Percentiles rank a stretch among this genome's conserved stretches.
Evolutionary conservation across 2,888 invertebrate genomes (phyloP).

Genomic region (Sepiola atlantica): DNA sequence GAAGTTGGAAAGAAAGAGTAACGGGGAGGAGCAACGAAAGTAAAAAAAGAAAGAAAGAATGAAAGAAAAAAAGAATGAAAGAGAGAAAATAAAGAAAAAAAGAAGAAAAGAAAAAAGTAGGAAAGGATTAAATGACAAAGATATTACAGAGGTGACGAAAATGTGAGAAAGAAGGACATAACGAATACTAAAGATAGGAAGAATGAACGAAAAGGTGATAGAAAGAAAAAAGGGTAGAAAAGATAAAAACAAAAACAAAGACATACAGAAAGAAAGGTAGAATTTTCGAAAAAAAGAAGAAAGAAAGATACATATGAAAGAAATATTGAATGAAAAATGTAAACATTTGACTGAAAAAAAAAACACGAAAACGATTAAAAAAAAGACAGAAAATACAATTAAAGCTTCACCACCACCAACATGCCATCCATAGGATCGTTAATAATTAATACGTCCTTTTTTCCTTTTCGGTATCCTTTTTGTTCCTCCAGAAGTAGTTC

Average conservation of each 20-base stretch:
- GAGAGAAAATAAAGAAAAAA: background rate
- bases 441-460: too few relatives aligned
- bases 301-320: background rate
- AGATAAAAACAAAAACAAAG: background rate
- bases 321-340: background rate
- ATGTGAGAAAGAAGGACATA: too few relatives aligned
- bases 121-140: background rate
- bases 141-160: too few relatives aligned
- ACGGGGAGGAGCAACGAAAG: background rate
- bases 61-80: background rate
- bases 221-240: background rate
- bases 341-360: background rate
- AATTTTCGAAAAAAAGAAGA: background rate
- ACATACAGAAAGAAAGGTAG: background rate
- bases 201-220: background rate
- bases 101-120: background rate
- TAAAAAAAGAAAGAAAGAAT: background rate
- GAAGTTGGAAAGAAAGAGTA: background rate
- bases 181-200: too few relatives aligned
- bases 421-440: too few relatives aligned
- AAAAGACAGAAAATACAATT: background rate
- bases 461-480: too few relatives aligned
- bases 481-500: too few relatives aligned
- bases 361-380: background rate
- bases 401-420: too few relatives aligned